Conservation (phyloP, 2,797 vertebrate species). For the Brotogeris chrysoptera region DNA sequence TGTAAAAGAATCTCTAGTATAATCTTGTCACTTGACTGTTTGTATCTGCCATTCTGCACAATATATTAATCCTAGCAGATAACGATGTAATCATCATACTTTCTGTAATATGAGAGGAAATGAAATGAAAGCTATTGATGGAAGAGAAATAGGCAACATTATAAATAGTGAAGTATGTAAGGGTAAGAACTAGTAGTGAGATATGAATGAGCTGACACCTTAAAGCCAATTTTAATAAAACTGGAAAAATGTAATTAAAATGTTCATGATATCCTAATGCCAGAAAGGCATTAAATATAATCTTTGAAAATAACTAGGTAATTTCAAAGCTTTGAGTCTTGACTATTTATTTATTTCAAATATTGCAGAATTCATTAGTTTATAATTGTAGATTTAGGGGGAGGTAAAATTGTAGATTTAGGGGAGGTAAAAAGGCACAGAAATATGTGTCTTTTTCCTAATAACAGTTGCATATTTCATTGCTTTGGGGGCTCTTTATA, state of each 20-base stretch:
- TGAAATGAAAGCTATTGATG: not conserved
- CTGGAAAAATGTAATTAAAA: not conserved
- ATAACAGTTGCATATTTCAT: not conserved
- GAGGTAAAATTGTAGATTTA: not conserved
- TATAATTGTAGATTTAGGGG: not conserved
- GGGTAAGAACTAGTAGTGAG: not conserved
- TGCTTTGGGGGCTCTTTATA: not conserved
- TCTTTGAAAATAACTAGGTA: not conserved
- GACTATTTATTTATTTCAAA: not conserved
- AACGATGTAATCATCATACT: not conserved
- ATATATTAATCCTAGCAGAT: not conserved
- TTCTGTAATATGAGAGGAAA: not conserved
- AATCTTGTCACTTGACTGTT: constrained; percentile 10
- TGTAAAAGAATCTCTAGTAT: not conserved
- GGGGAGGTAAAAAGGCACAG: not conserved
- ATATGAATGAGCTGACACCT: not conserved
- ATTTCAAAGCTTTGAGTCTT: not conserved
- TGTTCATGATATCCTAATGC: not conserved
- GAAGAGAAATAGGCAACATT: not conserved
- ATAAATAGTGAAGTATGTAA: not conserved
- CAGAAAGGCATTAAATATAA: not conserved
- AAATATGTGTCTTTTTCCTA: not conserved
- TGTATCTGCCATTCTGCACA: not conserved
- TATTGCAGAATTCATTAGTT: not conserved
- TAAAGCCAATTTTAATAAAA: not conserved